phyloP scores from a whole-genome alignment of 2,888 invertebrate genomes.

The Lagria hirta region DNA sequence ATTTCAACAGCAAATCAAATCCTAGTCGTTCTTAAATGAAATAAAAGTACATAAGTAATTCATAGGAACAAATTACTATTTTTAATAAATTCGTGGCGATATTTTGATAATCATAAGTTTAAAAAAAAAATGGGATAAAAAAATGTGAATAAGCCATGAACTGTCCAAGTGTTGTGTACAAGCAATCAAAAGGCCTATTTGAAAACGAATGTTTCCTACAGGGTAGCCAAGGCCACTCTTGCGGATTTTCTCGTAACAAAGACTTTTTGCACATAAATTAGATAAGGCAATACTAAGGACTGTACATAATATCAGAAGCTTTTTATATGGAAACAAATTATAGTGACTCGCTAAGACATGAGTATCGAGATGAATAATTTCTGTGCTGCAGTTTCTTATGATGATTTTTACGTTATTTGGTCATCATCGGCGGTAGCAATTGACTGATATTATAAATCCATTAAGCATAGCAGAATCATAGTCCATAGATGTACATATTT shows the following conservation, averaged over 20 bases:
- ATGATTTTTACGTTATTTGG: slow-evolving; percentile 33
- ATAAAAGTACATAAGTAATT: slow-evolving; percentile 40
- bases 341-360: slow-evolving; percentile 41
- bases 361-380: slow-evolving; percentile 40
- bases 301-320: slow-evolving; percentile 53
- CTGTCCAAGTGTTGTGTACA: slow-evolving; percentile 48
- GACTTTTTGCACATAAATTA: slow-evolving; percentile 47
- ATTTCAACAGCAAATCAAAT: slow-evolving; percentile 51
- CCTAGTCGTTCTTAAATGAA: slow-evolving; percentile 51
- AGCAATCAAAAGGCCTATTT: slow-evolving; percentile 53
- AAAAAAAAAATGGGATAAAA: slow-evolving; percentile 10
- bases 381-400: slow-evolving; percentile 46
- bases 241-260: slow-evolving; percentile 33
- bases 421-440: slow-evolving; percentile 38
- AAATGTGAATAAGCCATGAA: slow-evolving; percentile 41
- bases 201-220: slow-evolving; percentile 36
- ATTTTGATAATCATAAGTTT: slow-evolving; percentile 41
- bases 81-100: slow-evolving; percentile 44
- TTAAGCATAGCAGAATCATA: slow-evolving; percentile 27
- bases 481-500: slow-evolving; percentile 49
- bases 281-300: slow-evolving; percentile 49
- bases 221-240: slow-evolving; percentile 43
- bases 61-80: slow-evolving; percentile 51
- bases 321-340: slow-evolving; percentile 52
- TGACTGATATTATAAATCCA: slow-evolving; percentile 40